A percentile compares a stretch with the other conserved stretches of the same genome.
Evolutionary conservation across 2,113 vertebrate genomes (phyloP).

Genomic region (Ptyas mucosa): DNA sequence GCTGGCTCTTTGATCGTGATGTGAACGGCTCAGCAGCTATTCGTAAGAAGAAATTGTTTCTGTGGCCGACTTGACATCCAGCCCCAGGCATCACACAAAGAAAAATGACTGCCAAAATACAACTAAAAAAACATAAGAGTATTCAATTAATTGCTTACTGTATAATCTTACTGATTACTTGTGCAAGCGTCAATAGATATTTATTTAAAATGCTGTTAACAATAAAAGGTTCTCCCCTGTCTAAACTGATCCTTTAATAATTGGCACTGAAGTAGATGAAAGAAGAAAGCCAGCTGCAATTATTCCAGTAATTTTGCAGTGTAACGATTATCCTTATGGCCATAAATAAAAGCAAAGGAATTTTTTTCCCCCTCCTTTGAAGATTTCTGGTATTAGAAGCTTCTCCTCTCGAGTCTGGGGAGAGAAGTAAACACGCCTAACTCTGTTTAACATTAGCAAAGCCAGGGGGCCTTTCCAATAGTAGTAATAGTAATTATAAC

Average conservation of each 20-base stretch:
- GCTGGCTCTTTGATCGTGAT: background rate
- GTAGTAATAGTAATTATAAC: background rate
- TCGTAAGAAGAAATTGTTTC: background rate
- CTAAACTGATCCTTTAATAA: conserved; percentile 21
- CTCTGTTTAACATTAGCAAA: background rate
- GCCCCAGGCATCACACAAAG: background rate
- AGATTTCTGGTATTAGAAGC: conserved; percentile 27
- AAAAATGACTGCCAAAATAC: background rate
- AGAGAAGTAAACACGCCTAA: background rate
- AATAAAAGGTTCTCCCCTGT: conserved; percentile 15
- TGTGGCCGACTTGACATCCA: background rate
- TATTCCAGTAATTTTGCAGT: background rate
- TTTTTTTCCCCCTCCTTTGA: background rate
- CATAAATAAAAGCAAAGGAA: background rate
- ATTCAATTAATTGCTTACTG: conserved; percentile 40
- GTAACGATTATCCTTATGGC: conserved; percentile 15
- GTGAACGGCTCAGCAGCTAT: background rate
- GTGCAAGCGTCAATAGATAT: conserved; percentile 28
- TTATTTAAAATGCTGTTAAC: conserved; percentile 13
- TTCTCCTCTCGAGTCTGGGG: conserved; percentile 13
- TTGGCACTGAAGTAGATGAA: conserved; percentile 34
- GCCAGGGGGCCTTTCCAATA: background rate
- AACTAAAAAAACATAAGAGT: conserved; percentile 3
- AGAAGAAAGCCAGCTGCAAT: conserved; percentile 38
- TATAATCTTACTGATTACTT: conserved; percentile 36